phyloP scores from a whole-genome alignment of 2,888 invertebrate genomes.

The Hemistola chrysoprasaria region DNA sequence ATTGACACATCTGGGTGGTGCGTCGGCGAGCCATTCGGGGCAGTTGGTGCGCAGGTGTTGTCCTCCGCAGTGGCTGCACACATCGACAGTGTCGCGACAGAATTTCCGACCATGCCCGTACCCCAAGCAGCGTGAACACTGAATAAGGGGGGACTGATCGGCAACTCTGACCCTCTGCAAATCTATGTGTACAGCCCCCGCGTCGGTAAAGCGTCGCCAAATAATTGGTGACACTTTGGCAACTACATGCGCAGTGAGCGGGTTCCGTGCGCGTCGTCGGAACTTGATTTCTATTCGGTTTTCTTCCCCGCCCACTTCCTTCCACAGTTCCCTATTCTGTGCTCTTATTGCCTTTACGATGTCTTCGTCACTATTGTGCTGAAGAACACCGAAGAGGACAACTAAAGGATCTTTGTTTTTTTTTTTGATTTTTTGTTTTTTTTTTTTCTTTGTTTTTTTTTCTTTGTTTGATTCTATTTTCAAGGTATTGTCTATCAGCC shows the following conservation, averaged over 20 bases:
- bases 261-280: constrained; percentile 5
- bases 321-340: background rate
- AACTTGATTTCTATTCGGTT: background rate
- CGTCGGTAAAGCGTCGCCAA: background rate
- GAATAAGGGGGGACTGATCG: too few relatives aligned
- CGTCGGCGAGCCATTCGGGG: background rate
- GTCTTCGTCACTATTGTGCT: background rate
- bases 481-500: too few relatives aligned
- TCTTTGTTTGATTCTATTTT: too few relatives aligned
- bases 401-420: background rate
- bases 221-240: background rate
- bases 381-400: background rate
- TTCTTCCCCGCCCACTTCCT: background rate
- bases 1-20: background rate
- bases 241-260: background rate
- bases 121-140: too few relatives aligned
- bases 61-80: constrained; percentile 2
- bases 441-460: too few relatives aligned
- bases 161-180: too few relatives aligned
- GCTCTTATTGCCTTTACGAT: constrained; percentile 1
- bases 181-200: background rate
- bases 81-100: background rate
- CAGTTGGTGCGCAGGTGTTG: background rate
- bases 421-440: too few relatives aligned
- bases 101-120: too few relatives aligned